Evolutionary conservation across 2,113 vertebrate genomes (phyloP), one percentile per base, ranked within the genome.

Genomic region (Aptenodytes forsteri): DNA sequence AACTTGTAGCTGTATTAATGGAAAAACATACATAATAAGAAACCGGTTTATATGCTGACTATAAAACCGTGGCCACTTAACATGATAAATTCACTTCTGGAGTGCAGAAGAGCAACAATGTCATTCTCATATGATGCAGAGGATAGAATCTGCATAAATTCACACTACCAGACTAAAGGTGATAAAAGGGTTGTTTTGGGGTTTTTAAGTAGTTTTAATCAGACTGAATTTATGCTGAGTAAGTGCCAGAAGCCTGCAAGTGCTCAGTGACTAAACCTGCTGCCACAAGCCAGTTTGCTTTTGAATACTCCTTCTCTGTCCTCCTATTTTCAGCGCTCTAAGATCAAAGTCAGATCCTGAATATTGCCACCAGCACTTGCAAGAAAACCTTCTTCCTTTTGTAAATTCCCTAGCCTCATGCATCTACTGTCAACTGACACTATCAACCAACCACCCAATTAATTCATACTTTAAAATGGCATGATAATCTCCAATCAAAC

Each of bases 311-410:
- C 64, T 84, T 22, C 38, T 50, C 47, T 59, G 18, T 36, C 12
- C 4, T 54, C 21, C 40, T 81, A 4, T 27, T 89, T 23, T 58
- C 50, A 82, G 20, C 0, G 0, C 25, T 54, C 46, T 17, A 46
- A 20, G 11, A 69, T 16, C 30, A 30, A 72, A 87, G 18, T 11
- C 56, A 65, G 18, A 10, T 66, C 40, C 72, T 34, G n/a, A 69
- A 59, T 15, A 71, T 1, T 38, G 30, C 9, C 47, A 71, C 17
- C 13, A 79, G n/a, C 26, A 72, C 42, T 55, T 15, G 7, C 4
- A 75, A 46, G 22, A 64, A 84, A 71, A 59, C 4, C 4, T 25
- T 90, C 55, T 32, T 14, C 34, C 11, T 71, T 49, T 20, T 26
- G 11, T 42, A 29, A 87, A 72, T 64, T 88, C 26, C 58, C 21